These are phyloP conservation scores for Amiota mariae DNA, from an alignment of 2,888 invertebrate species.

Conservation along the genomic window DNA sequence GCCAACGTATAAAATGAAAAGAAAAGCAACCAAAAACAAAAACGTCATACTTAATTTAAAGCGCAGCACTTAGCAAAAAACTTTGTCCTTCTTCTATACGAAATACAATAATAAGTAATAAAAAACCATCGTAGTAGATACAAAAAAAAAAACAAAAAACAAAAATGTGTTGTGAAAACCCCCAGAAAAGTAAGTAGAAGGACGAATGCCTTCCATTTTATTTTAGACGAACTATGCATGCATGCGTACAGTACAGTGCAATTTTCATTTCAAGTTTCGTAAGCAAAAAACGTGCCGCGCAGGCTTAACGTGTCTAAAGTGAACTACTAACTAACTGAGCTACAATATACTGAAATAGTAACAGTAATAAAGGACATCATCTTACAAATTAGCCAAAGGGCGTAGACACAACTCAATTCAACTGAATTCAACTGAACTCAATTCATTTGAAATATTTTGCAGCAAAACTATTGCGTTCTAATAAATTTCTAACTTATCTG, in stretches of 20 bases:
- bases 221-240: background rate
- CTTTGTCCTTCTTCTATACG: background rate
- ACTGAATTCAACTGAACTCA: background rate
- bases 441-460: slow-evolving; percentile 45
- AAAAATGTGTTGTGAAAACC: no score
- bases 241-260: slow-evolving; percentile 9
- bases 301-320: slow-evolving; percentile 8
- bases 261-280: no score
- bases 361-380: background rate
- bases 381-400: slow-evolving; percentile 23
- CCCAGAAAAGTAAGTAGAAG: background rate
- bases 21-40: background rate
- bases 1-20: background rate
- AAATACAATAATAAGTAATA: background rate
- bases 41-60: slow-evolving; percentile 12
- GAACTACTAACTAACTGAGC: background rate
- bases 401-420: slow-evolving; percentile 9
- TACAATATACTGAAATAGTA: background rate
- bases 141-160: background rate
- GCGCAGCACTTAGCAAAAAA: slow-evolving; percentile 13
- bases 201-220: no score
- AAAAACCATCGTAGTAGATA: background rate
- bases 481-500: slow-evolving; percentile 10
- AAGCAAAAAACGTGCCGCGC: slow-evolving; percentile 11
- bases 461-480: slow-evolving; percentile 48